phyloP scores from a whole-genome alignment of 2,888 invertebrate genomes.

The Aphodius sticticus region DNA sequence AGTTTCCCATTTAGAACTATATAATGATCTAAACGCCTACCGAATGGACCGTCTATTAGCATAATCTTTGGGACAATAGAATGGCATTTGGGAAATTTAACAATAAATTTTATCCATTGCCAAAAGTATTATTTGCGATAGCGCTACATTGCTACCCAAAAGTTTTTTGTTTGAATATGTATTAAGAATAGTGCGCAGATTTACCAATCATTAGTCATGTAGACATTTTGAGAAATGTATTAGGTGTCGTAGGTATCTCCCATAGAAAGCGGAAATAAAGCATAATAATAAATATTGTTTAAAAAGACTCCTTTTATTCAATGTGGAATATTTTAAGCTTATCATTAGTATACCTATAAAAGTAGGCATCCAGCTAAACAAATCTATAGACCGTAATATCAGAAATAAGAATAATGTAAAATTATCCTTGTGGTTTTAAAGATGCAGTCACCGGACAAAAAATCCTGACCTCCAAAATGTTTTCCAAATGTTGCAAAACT shows the following conservation, averaged over 20 bases:
- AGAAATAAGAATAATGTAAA: no score
- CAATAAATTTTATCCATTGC: not conserved
- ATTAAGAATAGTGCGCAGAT: not conserved
- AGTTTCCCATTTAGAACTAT: not conserved
- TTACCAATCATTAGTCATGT: not conserved
- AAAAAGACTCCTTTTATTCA: no score
- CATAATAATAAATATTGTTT: no score
- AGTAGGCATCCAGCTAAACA: no score
- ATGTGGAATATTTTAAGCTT: no score
- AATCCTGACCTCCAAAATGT: no score
- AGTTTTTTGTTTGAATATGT: not conserved
- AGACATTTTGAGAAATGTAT: not conserved
- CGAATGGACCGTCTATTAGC: not conserved
- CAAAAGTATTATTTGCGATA: not conserved
- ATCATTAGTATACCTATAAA: no score
- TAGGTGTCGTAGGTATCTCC: not conserved
- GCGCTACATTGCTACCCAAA: not conserved
- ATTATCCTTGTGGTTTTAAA: no score
- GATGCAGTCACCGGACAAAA: no score
- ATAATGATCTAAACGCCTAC: conserved; percentile 4
- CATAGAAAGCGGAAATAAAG: no score
- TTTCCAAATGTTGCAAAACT: no score
- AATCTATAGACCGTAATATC: no score
- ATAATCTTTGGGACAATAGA: not conserved
- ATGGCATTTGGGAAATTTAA: not conserved